These are phyloP conservation scores for Lithophane ornitopus DNA, from an alignment of 2,888 invertebrate genomes.

Conservation along the genomic window DNA sequence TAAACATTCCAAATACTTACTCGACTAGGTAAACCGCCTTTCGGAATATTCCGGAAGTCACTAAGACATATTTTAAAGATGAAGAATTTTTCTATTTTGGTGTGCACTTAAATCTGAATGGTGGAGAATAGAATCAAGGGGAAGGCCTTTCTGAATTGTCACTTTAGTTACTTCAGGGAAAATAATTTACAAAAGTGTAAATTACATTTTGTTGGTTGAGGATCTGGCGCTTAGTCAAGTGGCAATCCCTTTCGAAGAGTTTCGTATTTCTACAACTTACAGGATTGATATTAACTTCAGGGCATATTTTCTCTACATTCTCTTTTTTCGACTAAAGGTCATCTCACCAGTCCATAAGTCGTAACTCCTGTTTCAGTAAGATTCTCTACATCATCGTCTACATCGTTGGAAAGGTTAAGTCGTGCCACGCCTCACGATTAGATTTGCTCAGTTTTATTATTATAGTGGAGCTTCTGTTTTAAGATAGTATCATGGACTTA, in stretches of 20 bases:
- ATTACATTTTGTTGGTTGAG: neutral
- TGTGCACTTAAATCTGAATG: neutral
- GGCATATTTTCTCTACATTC: too few relatives aligned
- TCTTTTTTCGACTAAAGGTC: neutral
- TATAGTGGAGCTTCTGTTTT: constrained; percentile 56
- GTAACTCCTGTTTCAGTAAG: constrained; percentile 28
- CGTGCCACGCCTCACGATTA: constrained; percentile 61
- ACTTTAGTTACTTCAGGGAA: neutral
- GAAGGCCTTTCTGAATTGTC: neutral
- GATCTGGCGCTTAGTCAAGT: too few relatives aligned
- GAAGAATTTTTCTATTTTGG: neutral
- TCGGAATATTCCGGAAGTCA: constrained; percentile 30
- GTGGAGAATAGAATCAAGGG: neutral
- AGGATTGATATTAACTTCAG: too few relatives aligned
- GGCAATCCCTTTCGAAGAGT: neutral
- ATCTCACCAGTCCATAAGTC: constrained; percentile 14
- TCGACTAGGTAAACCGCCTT: constrained; percentile 28
- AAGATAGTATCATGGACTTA: constrained; percentile 26
- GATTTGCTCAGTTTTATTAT: constrained; percentile 58
- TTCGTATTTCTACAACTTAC: too few relatives aligned
- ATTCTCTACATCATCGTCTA: constrained; percentile 33
- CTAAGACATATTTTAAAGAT: constrained; percentile 2
- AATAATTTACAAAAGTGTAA: neutral
- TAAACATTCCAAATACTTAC: constrained; percentile 46
- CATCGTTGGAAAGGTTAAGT: constrained; percentile 54